Evolutionary conservation across 1,140 invertebrate species (phyloP).

Genomic region (Chrysomallon squamiferum): DNA sequence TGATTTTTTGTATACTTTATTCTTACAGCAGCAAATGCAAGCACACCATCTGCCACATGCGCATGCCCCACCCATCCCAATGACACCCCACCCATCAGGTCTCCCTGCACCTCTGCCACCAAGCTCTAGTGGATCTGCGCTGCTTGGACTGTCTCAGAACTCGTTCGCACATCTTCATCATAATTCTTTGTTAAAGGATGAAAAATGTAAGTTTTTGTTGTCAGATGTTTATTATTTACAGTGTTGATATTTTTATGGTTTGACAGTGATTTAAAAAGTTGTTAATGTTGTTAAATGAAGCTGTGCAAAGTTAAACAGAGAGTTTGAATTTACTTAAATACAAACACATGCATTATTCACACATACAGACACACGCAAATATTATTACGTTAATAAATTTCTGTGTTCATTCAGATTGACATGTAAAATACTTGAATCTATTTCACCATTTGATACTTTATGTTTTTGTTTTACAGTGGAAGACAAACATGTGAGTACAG

Average conservation of each 20-base stretch:
- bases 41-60: constrained; percentile 83
- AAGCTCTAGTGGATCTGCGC: constrained; percentile 52
- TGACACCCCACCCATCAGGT: constrained; percentile 74
- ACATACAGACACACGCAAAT: too few species aligned
- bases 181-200: constrained; percentile 39
- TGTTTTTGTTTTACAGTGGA: constrained; percentile 29
- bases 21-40: constrained; percentile 83
- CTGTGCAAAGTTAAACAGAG: too few species aligned
- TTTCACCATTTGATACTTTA: too few species aligned
- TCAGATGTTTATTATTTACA: constrained; percentile 7
- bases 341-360: too few species aligned
- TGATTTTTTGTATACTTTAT: constrained; percentile 16
- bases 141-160: constrained; percentile 40
- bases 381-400: too few species aligned
- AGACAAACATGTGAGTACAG: constrained; percentile 39
- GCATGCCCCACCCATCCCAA: constrained; percentile 74
- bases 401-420: too few species aligned
- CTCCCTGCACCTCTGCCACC: constrained; percentile 55
- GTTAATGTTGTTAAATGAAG: too few species aligned
- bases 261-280: too few species aligned
- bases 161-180: constrained; percentile 48
- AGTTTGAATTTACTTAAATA: too few species aligned
- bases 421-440: too few species aligned
- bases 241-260: too few species aligned
- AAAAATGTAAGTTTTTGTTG: constrained; percentile 46